phyloP scores from a whole-genome alignment of 1,140 invertebrate species.

The Mercenaria mercenaria region DNA sequence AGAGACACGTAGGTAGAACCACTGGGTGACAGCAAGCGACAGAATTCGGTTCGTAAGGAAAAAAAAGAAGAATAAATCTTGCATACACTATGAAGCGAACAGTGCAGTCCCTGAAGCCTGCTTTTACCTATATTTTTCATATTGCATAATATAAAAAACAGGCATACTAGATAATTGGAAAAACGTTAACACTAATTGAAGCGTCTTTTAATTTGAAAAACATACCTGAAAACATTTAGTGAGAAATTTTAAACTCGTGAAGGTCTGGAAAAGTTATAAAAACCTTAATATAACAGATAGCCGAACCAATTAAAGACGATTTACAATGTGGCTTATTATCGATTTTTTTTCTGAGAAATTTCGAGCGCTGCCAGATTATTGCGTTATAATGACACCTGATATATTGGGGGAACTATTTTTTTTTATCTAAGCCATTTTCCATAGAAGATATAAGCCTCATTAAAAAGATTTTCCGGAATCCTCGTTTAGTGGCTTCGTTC shows the following conservation, averaged over 20 bases:
- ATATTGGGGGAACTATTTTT: constrained; percentile 8
- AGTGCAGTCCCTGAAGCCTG: too few species aligned
- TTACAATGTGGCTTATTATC: not conserved
- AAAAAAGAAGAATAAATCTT: too few species aligned
- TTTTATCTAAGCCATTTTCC: not conserved
- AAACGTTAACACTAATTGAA: too few species aligned
- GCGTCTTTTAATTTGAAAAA: too few species aligned
- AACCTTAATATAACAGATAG: not conserved
- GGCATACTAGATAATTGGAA: too few species aligned
- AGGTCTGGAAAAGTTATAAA: constrained; percentile 9
- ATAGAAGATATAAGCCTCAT: not conserved
- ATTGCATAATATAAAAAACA: too few species aligned
- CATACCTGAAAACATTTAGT: not conserved
- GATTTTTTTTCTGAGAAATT: constrained; percentile 6
- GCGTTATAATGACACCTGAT: constrained; percentile 9
- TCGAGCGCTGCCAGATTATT: not conserved
- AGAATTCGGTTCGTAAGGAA: too few species aligned
- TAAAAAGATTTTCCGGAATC: not conserved
- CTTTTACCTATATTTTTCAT: too few species aligned
- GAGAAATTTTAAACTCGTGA: not conserved
- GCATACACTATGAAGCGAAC: too few species aligned
- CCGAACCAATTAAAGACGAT: constrained; percentile 37
- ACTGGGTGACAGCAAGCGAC: too few species aligned
- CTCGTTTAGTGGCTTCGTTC: not conserved
- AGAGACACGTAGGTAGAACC: too few species aligned